Conservation (phyloP, 2,113 vertebrate genomes). For the Pachypanchax playfairii region DNA sequence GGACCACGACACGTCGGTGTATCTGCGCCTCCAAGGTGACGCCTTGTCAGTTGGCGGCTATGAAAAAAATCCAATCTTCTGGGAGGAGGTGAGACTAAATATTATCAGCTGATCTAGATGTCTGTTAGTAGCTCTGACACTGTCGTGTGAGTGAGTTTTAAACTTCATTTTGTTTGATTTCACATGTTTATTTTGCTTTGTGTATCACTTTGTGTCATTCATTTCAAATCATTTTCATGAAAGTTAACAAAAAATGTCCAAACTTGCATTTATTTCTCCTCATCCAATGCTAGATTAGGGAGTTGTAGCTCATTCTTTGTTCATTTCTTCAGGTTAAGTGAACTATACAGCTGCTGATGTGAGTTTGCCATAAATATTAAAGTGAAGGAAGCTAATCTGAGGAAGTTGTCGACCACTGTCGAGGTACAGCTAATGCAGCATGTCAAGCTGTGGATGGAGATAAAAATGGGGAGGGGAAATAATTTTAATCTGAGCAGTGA, state of each 20-base stretch:
- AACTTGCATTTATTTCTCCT: too few relatives aligned
- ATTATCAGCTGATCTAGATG: background rate
- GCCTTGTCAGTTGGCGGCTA: slow-evolving; percentile 97
- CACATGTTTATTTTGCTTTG: too few relatives aligned
- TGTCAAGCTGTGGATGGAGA: slow-evolving; percentile 2
- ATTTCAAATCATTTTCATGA: too few relatives aligned
- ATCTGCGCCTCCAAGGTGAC: slow-evolving; percentile 98
- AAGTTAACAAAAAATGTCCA: too few relatives aligned
- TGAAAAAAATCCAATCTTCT: slow-evolving; percentile 94
- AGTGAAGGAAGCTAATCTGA: background rate
- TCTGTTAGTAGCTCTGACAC: background rate
- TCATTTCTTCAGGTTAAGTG: background rate
- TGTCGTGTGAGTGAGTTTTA: too few relatives aligned
- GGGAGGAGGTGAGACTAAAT: slow-evolving; percentile 87
- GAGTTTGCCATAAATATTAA: background rate
- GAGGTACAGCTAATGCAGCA: background rate
- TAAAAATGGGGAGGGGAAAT: background rate
- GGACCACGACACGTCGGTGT: slow-evolving; percentile 94
- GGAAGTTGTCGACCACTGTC: background rate
- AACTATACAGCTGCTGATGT: background rate
- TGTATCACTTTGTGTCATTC: too few relatives aligned
- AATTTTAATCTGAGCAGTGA: background rate
- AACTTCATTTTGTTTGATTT: too few relatives aligned
- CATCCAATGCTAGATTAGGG: too few relatives aligned
- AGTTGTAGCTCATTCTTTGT: too few relatives aligned